phyloP scores from a whole-genome alignment of 2,113 vertebrate genomes.

The Seriola aureovittata region DNA sequence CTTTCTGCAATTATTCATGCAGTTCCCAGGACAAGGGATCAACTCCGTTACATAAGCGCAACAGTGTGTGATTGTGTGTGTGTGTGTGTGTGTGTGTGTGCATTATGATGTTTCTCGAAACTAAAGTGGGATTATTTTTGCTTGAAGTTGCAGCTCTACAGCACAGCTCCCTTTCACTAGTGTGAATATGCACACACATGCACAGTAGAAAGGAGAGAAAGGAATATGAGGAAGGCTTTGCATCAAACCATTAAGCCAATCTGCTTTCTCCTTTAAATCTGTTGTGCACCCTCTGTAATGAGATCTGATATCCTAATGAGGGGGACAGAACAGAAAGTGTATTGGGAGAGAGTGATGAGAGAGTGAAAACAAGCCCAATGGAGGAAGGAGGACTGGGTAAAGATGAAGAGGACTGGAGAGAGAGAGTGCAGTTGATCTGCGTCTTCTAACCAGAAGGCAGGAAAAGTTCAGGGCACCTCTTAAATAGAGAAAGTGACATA shows the following conservation, averaged over 20 bases:
- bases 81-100: slow-evolving; percentile 13
- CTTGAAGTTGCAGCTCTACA: slow-evolving; percentile 26
- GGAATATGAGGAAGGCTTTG: slow-evolving; percentile 53
- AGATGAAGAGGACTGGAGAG: slow-evolving; percentile 21
- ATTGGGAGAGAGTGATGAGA: slow-evolving; percentile 50
- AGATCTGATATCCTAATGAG: slow-evolving; percentile 74
- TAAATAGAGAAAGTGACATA: slow-evolving; percentile 56
- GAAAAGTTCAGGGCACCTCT: slow-evolving; percentile 39
- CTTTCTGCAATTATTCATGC: slow-evolving; percentile 10
- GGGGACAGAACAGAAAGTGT: slow-evolving; percentile 51
- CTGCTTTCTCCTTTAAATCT: slow-evolving; percentile 61
- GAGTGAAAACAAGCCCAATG: slow-evolving; percentile 26
- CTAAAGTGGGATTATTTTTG: slow-evolving; percentile 38
- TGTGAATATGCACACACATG: neutral
- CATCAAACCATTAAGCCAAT: slow-evolving; percentile 74
- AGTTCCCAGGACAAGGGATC: slow-evolving; percentile 33
- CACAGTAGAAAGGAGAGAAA: slow-evolving; percentile 1
- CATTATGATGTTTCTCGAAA: slow-evolving; percentile 24
- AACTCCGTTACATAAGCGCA: slow-evolving; percentile 26
- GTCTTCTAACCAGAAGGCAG: slow-evolving; percentile 54
- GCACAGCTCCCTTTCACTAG: neutral
- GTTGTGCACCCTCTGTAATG: slow-evolving; percentile 73
- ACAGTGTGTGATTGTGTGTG: slow-evolving; percentile 3
- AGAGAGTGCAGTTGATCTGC: neutral
- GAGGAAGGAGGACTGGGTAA: slow-evolving; percentile 18